Evolutionary conservation across 1,140 invertebrate species (phyloP), one percentile per base, ranked within the genome.

Genomic region (Oncopeltus fasciatus): DNA sequence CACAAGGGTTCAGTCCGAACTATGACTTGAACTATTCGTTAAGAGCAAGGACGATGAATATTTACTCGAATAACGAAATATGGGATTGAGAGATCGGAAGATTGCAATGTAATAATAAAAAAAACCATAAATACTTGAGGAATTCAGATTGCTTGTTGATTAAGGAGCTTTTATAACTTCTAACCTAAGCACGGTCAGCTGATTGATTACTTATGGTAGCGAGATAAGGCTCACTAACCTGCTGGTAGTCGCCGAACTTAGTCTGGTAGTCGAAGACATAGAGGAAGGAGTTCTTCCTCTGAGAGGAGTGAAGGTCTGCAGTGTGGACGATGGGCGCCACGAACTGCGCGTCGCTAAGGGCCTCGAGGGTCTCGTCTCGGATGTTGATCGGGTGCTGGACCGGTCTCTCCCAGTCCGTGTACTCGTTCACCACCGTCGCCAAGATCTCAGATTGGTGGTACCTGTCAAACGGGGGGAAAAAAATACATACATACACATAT

Each of bases 181-280:
- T n/a, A n/a, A n/a, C n/a, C n/a, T n/a, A n/a, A n/a, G n/a, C n/a
- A n/a, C n/a, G n/a, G n/a, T n/a, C n/a, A n/a, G n/a, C n/a, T n/a
- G n/a, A n/a, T n/a, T n/a, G n/a, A n/a, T n/a, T n/a, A n/a, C n/a
- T n/a, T n/a, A n/a, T n/a, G n/a, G n/a, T n/a, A n/a, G 43, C 18
- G 2, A 53, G 49, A 20, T n/a, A 44, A 47, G 1, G 14, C 3
- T 27, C 26, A 57, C 64, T 46, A 72, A 91, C 88, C 83, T 90
- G 88, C 21, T 86, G 87, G 76, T 88, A 93, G 72, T 92, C 87
- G 29, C 91, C 90, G 66, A 86, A 87, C 72, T 91, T 90, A 0
- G 90, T 91, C 72, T 96, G 92, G 74, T 97, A 94, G 74, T 92
- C 89, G 73, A 93, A 94, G 18, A 95, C 89, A 73, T 93, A 94